These are phyloP conservation scores for Gopherus flavomarginatus DNA, from an alignment of 2,113 vertebrate species.

Conservation along the genomic window DNA sequence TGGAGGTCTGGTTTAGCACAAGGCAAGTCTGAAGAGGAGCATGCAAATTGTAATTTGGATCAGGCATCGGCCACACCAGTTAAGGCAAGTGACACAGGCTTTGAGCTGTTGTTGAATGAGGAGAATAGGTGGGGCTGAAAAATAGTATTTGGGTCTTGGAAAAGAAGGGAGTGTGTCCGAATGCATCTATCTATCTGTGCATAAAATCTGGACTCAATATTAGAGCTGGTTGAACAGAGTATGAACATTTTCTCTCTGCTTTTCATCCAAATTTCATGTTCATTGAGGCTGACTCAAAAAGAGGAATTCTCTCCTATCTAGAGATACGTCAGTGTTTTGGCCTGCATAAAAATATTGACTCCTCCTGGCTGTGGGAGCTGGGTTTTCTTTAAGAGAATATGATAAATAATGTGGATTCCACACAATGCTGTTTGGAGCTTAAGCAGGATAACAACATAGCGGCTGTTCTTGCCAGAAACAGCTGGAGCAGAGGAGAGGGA, in stretches of 20 bases:
- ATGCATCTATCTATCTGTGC: background rate
- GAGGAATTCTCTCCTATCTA: background rate
- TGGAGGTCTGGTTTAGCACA: background rate
- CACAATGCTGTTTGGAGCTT: conserved; percentile 8
- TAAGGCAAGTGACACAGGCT: background rate
- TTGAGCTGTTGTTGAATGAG: background rate
- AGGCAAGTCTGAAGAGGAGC: background rate
- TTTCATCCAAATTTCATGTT: background rate
- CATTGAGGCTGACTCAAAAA: background rate
- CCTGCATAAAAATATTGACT: background rate
- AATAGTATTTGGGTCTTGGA: background rate
- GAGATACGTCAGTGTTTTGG: rapidly evolving
- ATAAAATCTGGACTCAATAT: background rate
- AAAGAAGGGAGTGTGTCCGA: background rate
- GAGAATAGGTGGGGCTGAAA: background rate
- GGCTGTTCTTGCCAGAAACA: conserved; percentile 20
- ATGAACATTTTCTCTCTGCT: background rate
- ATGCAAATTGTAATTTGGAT: background rate
- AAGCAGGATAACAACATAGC: conserved; percentile 6
- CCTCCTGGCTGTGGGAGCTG: background rate
- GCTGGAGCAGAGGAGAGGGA: background rate
- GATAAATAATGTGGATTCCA: conserved; percentile 13
- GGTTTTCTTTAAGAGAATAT: background rate
- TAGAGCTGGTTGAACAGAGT: rapidly evolving
- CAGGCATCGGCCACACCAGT: background rate